A percentile compares a stretch with the other conserved stretches of the same genome.
phyloP scores from a whole-genome alignment of 2,888 invertebrate genomes.

The Villa cingulata region DNA sequence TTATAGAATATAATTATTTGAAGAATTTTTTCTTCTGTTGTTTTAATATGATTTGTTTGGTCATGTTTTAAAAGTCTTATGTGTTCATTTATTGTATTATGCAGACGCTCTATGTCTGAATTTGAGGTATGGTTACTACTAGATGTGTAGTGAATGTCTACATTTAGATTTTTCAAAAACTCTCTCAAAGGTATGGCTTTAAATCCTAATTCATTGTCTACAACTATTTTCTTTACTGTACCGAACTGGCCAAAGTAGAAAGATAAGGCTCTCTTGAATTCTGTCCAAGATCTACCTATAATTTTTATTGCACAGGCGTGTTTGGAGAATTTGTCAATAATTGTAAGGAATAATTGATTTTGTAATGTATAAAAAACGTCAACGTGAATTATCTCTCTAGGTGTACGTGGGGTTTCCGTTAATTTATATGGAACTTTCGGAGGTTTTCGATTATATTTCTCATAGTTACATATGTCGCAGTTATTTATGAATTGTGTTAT shows the following conservation, averaged over 20 bases:
- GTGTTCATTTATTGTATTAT: background rate
- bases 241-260: conserved; percentile 13
- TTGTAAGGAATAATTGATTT: conserved; percentile 15
- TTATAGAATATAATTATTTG: conserved; percentile 1
- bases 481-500: background rate
- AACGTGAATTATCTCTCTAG: conserved; percentile 17
- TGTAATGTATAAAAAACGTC: conserved; percentile 15
- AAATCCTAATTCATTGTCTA: conserved; percentile 14
- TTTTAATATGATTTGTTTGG: background rate
- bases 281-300: conserved; percentile 5
- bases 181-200: conserved; percentile 10
- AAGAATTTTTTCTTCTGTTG: background rate
- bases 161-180: background rate
- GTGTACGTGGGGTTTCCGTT: conserved; percentile 15
- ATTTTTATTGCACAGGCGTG: conserved; percentile 15
- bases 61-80: background rate
- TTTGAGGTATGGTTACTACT: no score
- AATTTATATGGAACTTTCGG: background rate
- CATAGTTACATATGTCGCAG: conserved; percentile 3
- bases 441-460: conserved; percentile 17
- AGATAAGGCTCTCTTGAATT: conserved; percentile 10
- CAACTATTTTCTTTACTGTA: conserved; percentile 10
- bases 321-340: conserved; percentile 18
- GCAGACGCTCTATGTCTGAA: no score
- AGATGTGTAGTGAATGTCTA: conserved; percentile 1